Conservation (phyloP, 2,113 vertebrate species). For the Cololabis saira region DNA sequence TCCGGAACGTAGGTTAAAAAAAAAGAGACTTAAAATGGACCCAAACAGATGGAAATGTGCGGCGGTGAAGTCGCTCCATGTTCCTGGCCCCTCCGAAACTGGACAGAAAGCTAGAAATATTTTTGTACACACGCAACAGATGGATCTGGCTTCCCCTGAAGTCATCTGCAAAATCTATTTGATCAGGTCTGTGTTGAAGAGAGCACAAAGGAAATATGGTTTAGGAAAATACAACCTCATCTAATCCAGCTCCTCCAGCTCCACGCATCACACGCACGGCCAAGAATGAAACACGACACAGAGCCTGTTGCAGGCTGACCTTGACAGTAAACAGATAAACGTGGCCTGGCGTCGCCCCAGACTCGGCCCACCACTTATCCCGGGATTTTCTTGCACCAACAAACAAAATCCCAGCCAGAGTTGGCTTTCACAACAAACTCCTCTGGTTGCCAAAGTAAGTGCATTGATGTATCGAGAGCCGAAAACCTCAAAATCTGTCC, state of each 20-base stretch:
- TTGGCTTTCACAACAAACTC: constrained; percentile 13
- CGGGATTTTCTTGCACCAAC: constrained; percentile 43
- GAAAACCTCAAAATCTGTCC: constrained; percentile 18
- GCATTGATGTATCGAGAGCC: constrained; percentile 15
- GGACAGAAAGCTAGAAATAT: constrained; percentile 14
- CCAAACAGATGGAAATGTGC: constrained; percentile 13
- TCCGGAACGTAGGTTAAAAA: not conserved
- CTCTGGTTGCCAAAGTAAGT: constrained; percentile 37
- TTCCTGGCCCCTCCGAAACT: constrained; percentile 2
- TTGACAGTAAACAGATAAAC: constrained; percentile 71
- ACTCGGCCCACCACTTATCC: constrained; percentile 57
- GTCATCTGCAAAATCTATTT: constrained; percentile 46
- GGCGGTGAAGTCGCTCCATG: not conserved
- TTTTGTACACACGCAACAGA: constrained; percentile 12
- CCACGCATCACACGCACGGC: constrained; percentile 35
- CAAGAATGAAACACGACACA: constrained; percentile 47
- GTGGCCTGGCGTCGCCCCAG: constrained; percentile 57
- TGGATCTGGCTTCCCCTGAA: constrained; percentile 24
- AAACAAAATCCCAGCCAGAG: constrained; percentile 39
- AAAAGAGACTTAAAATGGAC: not conserved
- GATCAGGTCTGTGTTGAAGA: constrained; percentile 29
- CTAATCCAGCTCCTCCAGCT: constrained; percentile 48
- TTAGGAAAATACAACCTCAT: constrained; percentile 49
- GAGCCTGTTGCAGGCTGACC: constrained; percentile 34
- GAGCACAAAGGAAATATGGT: constrained; percentile 26